Evolutionary conservation across 2,888 invertebrate species (phyloP).

Genomic region (Stenolophus ochropezus): DNA sequence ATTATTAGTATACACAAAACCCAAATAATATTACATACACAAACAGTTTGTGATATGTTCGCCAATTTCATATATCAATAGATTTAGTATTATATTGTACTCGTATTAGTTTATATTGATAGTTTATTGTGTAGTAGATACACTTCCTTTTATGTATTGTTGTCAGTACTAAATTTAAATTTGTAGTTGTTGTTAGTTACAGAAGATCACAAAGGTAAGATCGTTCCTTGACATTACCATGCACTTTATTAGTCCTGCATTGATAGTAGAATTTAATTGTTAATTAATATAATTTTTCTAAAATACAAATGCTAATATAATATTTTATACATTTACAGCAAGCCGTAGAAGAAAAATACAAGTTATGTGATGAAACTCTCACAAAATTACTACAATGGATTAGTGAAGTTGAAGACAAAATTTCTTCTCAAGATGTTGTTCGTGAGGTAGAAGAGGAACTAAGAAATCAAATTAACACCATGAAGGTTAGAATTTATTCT

Average conservation of each 20-base stretch:
- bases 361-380: conserved; percentile 90
- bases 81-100: conserved; percentile 22
- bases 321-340: conserved; percentile 77
- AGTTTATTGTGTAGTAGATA: conserved; percentile 9
- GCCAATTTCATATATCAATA: conserved; percentile 48
- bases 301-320: background rate
- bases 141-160: conserved; percentile 41
- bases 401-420: conserved; percentile 86
- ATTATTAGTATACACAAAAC: background rate
- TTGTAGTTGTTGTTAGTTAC: conserved; percentile 53
- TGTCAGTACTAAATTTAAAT: conserved; percentile 52
- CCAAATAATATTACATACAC: background rate
- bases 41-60: conserved; percentile 46
- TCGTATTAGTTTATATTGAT: conserved; percentile 13
- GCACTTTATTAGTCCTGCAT: conserved; percentile 52
- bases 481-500: conserved; percentile 90
- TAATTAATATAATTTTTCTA: background rate
- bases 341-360: conserved; percentile 96
- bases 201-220: conserved; percentile 52
- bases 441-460: conserved; percentile 91
- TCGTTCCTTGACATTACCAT: conserved; percentile 46
- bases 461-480: conserved; percentile 90
- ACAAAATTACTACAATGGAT: conserved; percentile 92
- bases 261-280: conserved; percentile 35
- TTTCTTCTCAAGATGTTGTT: conserved; percentile 90